Conservation (phyloP, 2,797 vertebrate species). For the Neosilurus mollespiculum region DNA sequence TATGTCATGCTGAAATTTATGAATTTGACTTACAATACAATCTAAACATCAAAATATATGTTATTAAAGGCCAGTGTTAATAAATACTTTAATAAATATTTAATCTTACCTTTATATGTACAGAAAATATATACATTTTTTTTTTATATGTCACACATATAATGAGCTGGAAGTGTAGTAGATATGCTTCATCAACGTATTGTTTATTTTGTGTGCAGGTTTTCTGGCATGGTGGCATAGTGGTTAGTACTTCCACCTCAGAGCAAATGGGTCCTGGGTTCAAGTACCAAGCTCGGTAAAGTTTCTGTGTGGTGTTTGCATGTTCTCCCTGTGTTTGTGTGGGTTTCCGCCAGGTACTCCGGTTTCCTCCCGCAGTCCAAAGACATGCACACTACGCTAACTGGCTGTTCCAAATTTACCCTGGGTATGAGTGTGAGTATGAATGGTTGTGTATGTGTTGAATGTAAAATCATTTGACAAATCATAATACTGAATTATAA, state of each 20-base stretch:
- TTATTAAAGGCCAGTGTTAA: not conserved
- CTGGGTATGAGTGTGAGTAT: no score
- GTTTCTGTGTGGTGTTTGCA: no score
- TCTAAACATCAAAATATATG: not conserved
- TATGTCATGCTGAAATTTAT: not conserved
- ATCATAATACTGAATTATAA: not conserved
- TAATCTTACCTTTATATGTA: not conserved
- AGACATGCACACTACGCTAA: no score
- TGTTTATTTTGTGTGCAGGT: not conserved
- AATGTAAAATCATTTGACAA: not conserved
- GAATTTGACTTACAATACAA: not conserved
- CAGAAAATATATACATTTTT: not conserved
- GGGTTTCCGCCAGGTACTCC: no score
- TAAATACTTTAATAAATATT: not conserved
- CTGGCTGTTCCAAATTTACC: no score
- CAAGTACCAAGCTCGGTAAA: no score
- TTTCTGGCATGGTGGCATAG: not conserved
- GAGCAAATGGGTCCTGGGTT: no score
- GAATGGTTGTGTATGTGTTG: no score
- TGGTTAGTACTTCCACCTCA: no score
- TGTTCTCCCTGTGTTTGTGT: no score
- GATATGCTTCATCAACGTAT: not conserved
- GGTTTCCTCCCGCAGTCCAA: no score
- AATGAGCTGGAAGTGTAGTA: not conserved
- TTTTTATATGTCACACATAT: not conserved